Evolutionary conservation across 2,888 invertebrate genomes (phyloP), one percentile per base, ranked within the genome.

Genomic region (Melinopterus prodromus): DNA sequence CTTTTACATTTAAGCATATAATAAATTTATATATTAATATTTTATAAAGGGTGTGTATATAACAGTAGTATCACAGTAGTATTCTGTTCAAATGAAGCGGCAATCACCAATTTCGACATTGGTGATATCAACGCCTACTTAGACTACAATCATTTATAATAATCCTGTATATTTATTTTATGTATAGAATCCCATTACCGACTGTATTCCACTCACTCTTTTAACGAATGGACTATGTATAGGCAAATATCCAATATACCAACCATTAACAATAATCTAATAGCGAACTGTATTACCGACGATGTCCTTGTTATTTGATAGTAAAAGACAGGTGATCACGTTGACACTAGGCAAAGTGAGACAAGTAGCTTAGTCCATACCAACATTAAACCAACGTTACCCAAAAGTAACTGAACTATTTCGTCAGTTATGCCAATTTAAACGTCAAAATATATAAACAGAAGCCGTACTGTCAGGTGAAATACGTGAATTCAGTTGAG

Each of bases 381-480:
- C n/a, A n/a, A n/a, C 3, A 53, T 12, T 53, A n/a, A n/a, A 12
- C 53, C 53, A 53, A 53, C 53, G 12, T 53, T 9, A 53, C 5
- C 53, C 3, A 7, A 9, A 26, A 9, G 7, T 3, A 53, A 12
- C 53, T 53, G 5, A 53, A 53, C 53, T 53, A 53, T 53, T 53
- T 53, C 53, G 9, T 53, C 53, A 53, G 53, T 7, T 1, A 3
- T 9, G 53, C 53, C 53, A 53, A 53, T 53, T 53, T 12, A 53
- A 53, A 53, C 53, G 53, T 53, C 53, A 53, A 53, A 53, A 53
- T 53, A 53, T 53, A 53, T 53, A 53, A 53, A 53, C 53, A 53
- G 53, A 53, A 53, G 5, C 12, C 53, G 53, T 53, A 12, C 53
- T 53, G 53, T 53, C 53, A 53, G 53, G 12, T 53, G 53, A 9